Percentiles rank a stretch among this genome's conserved stretches.
phyloP scores from a whole-genome alignment of 2,797 vertebrate species.

The Acanthurus tractus region DNA sequence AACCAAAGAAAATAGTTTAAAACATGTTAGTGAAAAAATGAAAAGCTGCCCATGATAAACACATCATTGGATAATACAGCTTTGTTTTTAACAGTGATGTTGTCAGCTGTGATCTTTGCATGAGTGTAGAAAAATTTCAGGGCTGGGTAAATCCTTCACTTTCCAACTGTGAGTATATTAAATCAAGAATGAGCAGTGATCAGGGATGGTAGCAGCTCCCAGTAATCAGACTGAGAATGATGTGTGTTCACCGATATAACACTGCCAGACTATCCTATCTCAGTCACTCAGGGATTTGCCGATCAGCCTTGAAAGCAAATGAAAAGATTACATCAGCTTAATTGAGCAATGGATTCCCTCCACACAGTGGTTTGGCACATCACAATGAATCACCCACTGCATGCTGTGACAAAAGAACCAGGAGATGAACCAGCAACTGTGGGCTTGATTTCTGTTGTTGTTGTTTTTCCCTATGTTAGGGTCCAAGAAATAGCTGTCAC shows the following conservation, averaged over 20 bases:
- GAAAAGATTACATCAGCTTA: conserved; percentile 60
- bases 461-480: too few species aligned
- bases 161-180: conserved; percentile 36
- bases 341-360: conserved; percentile 38
- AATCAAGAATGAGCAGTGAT: conserved; percentile 10
- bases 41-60: conserved; percentile 40
- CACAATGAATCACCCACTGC: conserved; percentile 16
- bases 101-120: conserved; percentile 51
- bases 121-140: conserved; percentile 38
- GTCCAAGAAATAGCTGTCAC: background rate
- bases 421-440: background rate
- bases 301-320: conserved; percentile 66
- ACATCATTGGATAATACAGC: conserved; percentile 14
- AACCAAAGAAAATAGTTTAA: background rate
- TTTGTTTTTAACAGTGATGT: conserved; percentile 20
- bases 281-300: conserved; percentile 46
- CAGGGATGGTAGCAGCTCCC: background rate
- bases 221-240: conserved; percentile 14
- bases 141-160: conserved; percentile 21
- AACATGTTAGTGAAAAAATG: conserved; percentile 1
- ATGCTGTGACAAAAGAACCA: background rate
- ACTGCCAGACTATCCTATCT: conserved; percentile 17
- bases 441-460: background rate
- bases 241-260: conserved; percentile 18
- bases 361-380: conserved; percentile 17